Base-by-base conservation (phyloP, 1,140 invertebrate genomes). In the Nomia melanderi region DNA sequence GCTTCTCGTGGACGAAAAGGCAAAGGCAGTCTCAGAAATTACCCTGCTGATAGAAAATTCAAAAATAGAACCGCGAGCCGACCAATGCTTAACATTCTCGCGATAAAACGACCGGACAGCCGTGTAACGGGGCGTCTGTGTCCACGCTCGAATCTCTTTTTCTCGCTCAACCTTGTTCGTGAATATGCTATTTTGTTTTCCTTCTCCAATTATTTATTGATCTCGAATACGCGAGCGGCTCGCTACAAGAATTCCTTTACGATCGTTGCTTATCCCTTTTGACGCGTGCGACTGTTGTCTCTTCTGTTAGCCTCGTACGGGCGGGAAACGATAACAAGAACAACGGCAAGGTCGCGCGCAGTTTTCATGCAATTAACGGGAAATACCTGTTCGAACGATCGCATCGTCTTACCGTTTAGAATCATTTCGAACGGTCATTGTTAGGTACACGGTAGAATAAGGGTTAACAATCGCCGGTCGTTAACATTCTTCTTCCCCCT, bases 401-500 rank as follows among this genome's bases (percentile, higher is more conserved):
- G 41, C 20, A n/a, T 50, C 17, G 11, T 56, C n/a, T n/a, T 66
- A 65, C 50, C 39, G 36, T 47, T 57, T 39, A 77, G 54, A 31
- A 50, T 53, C 47, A 69, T 39, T 56, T 71, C 56, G 39, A 54
- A 39, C 14, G 47, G 59, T 62, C 29, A 31, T 47, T 50, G 44
- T 73, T 71, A 64, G 63, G 56, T 44, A 17, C 29, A 25, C 57
- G 39, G 63, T 71, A 75, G 27, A 27, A 29, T 66, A 77, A 76
- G 41, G 47, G 41, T 54, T 65, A 39, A 25, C 64, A 56, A 44
- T 76, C 54, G 14, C 12, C 64, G 73, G 50, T 83, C 74, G 75
- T 82, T 83, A 47, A 83, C 54, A 70, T 74, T 81, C 63, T 20
- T 64, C 73, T 54, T 36, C 8, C 9, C 20, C 29, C 9, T 20